These are phyloP conservation scores for Macropus fuliginosus DNA, from an alignment of 2,797 vertebrate genomes.

Conservation along the genomic window DNA sequence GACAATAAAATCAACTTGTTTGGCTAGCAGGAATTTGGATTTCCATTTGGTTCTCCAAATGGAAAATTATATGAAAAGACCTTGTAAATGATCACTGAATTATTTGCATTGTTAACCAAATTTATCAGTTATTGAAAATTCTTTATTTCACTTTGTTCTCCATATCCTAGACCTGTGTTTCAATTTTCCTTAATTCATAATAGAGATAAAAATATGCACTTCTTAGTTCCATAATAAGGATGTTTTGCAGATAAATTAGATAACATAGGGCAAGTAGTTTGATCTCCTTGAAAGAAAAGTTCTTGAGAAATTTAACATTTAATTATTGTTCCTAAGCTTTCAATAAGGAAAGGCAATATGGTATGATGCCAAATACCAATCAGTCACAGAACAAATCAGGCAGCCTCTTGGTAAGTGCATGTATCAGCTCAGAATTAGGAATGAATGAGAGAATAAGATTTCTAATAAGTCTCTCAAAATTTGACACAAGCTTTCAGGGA, in stretches of 20 bases:
- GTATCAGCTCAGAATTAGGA: conserved; percentile 76
- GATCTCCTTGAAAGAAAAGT: conserved; percentile 79
- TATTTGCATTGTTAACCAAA: background rate
- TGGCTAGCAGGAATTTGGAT: background rate
- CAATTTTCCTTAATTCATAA: background rate
- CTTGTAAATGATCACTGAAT: background rate
- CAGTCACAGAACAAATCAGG: conserved; percentile 71
- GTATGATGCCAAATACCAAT: conserved; percentile 79
- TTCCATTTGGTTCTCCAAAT: background rate
- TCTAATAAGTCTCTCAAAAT: conserved; percentile 73
- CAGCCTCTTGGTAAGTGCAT: conserved; percentile 75
- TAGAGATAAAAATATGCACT: conserved; percentile 59
- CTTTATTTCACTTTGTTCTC: background rate
- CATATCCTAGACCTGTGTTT: background rate
- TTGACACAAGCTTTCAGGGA: conserved; percentile 42
- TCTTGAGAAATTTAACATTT: conserved; percentile 82
- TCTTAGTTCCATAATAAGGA: conserved; percentile 44
- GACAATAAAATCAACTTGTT: background rate
- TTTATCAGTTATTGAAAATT: background rate
- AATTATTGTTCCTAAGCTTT: conserved; percentile 77
- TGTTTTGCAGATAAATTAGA: conserved; percentile 73
- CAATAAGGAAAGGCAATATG: conserved; percentile 71
- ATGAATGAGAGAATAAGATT: conserved; percentile 60
- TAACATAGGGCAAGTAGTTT: conserved; percentile 81
- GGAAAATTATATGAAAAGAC: background rate